Base-by-base conservation (phyloP, 1,140 invertebrate genomes). In the Dufourea novaeangliae region DNA sequence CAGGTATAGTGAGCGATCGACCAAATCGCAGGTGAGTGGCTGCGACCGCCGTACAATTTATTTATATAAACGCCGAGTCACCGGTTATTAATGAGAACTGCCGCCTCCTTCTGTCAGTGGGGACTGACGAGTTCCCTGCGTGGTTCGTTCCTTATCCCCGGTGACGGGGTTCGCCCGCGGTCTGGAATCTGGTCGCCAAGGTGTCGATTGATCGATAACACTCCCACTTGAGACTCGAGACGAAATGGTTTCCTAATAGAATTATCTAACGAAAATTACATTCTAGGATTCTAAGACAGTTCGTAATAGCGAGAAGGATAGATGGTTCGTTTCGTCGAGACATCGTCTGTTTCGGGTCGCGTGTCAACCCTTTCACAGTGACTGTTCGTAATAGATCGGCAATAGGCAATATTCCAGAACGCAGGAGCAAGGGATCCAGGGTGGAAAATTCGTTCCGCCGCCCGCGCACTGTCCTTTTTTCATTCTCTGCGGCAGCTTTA, bases 21-120 rank as follows among this genome's bases (percentile, higher is more conserved):
- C 77, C 80, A 73, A 85, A 83, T 86, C 87, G 85, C 87, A 88
- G 86, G 88, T 88, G 86, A 88, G 85, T 87, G 85, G 86, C 82
- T 82, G 83, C 82, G 79, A 85, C 87, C 73, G 79, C 77, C 77
- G 79, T 72, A 88, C 78, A 81, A 89, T 89, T 88, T 89, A 89
- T 88, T 89, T 89, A 87, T 88, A 88, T 83, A 88, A 88, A 88
- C 82, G 87, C 79, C 85, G 80, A 88, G 88, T 89, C 88, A 88
- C 85, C 77, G 70, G 85, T 89, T 89, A 89, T 88, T 89, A 88
- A 89, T 88, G 88, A 88, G 85, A 74, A 80, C 54, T 71, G 72
- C 66, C 83, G 78, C 78, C 82, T 81, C 61, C 68, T 52, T 78
- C 79, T 81, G 70, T 78, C 74, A 70, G 64, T 68, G 52, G 59